Base-by-base conservation (phyloP, 2,888 invertebrate species). In the Crematogaster levior region DNA sequence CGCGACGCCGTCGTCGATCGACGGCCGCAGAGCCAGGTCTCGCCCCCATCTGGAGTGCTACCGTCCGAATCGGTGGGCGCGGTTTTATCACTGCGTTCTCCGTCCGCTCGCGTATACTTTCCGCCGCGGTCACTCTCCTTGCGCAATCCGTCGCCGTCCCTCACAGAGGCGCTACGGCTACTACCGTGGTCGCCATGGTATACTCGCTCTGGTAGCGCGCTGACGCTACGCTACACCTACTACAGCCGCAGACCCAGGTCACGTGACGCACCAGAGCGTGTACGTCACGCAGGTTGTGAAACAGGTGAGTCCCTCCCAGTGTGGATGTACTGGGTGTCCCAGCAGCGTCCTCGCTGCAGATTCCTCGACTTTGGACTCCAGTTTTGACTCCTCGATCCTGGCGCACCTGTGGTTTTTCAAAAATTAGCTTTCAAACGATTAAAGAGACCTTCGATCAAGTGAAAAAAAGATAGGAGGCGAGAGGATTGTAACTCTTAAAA, bases 241-340 rank as follows among this genome's bases (percentile, higher is more conserved):
- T 68, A 75, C 77, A 88, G 87, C 88, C 88, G 86, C 90, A 87
- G 86, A 75, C 65, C 75, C 75, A 48, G 84, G 90, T 94, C 94
- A 94, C 94, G 94, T 94, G 94, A 93, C 89, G 84, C 40, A 53
- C 75, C 65, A 27, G 40, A 68, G 48, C 61, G 21, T 56, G 84
- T 91, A 93, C 93, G 93, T 93, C 92, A 94, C 92, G 91, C 93
- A 92, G 93, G 93, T 94, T 94, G 94, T 92, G 93, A 94, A 94
- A 94, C 94, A 94, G 94, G 93, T 93, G 93, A 89, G 81, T 75
- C 70, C 43, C 46, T 43, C 46, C 77, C 70, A 37, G 30, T 34
- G 30, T 51, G 72, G 79, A 79, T 82, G 79, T 80, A 27, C 65
- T 18, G 4, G 56, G 53, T 80, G 46, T 65, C 43, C 27, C 37